Percentiles rank a stretch among this genome's conserved stretches.
Conservation (phyloP, 2,113 vertebrate genomes). For the Arothron firmamentum region DNA sequence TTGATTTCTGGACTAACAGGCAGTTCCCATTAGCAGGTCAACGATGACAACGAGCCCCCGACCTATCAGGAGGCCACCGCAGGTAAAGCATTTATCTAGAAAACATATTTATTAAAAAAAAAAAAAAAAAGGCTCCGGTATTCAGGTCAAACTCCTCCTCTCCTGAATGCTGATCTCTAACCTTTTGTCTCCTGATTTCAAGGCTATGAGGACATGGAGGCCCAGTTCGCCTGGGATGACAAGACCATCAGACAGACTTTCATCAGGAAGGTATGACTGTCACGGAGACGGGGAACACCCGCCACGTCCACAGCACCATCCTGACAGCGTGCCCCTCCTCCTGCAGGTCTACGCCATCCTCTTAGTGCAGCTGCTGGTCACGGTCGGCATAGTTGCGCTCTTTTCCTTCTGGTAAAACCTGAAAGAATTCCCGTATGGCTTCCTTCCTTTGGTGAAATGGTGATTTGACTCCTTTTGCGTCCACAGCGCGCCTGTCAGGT, state of each 20-base stretch:
- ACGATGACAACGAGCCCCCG: constrained; percentile 69
- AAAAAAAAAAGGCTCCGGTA: not conserved
- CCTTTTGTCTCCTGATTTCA: constrained; percentile 6
- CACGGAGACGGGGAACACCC: not conserved
- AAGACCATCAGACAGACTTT: constrained; percentile 83
- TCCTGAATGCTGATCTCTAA: not conserved
- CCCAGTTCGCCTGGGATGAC: constrained; percentile 87
- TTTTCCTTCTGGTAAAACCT: constrained; percentile 90
- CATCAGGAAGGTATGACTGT: constrained; percentile 84
- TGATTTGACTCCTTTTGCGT: constrained; percentile 1
- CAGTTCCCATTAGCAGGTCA: constrained; percentile 72
- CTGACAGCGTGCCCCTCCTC: constrained; percentile 8
- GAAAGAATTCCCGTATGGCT: too few species aligned
- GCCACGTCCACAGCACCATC: not conserved
- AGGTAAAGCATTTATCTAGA: constrained; percentile 57
- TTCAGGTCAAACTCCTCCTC: too few species aligned
- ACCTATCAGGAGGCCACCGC: constrained; percentile 83
- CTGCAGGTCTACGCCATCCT: constrained; percentile 90
- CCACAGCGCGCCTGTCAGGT: constrained; percentile 82
- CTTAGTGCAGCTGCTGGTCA: constrained; percentile 83
- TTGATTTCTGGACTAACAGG: not conserved
- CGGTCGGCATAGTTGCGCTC: constrained; percentile 80
- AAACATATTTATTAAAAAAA: not conserved
- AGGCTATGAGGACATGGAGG: constrained; percentile 80
- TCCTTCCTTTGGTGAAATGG: not conserved